Evolutionary conservation across 92 coral and sea anemone species (phyloP), one percentile per base, ranked within the genome.

Genomic region (Epizoanthus scotinus): DNA sequence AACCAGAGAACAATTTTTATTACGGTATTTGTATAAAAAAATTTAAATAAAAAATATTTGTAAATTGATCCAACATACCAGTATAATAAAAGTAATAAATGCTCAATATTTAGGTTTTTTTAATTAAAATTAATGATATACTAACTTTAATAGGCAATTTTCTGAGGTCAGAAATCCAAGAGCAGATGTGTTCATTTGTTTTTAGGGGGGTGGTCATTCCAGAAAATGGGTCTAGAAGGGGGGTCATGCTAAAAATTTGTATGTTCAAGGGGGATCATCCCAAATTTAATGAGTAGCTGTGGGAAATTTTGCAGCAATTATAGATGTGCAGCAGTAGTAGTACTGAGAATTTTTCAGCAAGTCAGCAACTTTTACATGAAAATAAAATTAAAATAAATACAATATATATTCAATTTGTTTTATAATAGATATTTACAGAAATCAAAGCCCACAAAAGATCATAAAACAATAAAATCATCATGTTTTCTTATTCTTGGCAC

Each of bases 11-110:
- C 60, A 55, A n/a, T 55, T 55, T 55, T 55, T 55, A 55, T 55
- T 55, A 55, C n/a, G n/a, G n/a, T n/a, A n/a, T n/a, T n/a, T 55
- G 15, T 55, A 22, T 55, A 55, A 0, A 55, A 55, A 64, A 28
- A 28, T 28, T 64, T 64, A 27, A 64, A 64, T 2, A 15, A 55
- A 64, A 64, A 24, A 24, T 63, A 63, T 63, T 63, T 63, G 36
- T 63, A 63, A 63, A 63, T 63, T 21, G 69, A 63, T 63, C 69
- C 69, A 63, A 27, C 69, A 63, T 63, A 63, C 47, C 69, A 63
- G 69, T 63, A 63, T 63, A 24, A 63, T 25, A 63, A 63, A 63
- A 21, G 68, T 26, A 63, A 63, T 63, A 24, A 63, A 63, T 63
- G 68, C 68, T 63, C 15, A 27, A 24, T 63, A 63, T 63, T 25